Base-by-base conservation (phyloP, 2,113 vertebrate genomes). In the Heterotis niloticus region DNA sequence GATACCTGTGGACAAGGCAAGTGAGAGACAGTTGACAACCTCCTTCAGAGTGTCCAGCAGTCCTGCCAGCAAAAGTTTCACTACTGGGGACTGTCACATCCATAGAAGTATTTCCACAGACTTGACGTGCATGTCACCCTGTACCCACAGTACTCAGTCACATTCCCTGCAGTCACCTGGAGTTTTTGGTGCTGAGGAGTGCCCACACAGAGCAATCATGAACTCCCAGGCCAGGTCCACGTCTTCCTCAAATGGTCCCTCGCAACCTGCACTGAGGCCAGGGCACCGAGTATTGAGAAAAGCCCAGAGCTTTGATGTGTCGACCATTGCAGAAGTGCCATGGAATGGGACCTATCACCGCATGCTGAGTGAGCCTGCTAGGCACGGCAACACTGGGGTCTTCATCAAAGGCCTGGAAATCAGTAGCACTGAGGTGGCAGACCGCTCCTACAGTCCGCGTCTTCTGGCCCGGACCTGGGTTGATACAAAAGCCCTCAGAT, bases 321-420 rank as follows among this genome's bases (percentile, higher is more conserved):
- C 34, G 34, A 44, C 34, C 34, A 44, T 44, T 44, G 34, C 34
- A 44, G 34, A 44, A 2, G 34, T 87, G 0, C 87, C 91, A 0
- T 84, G 90, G 1, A 85, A 77, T 0, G 86, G 89, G 70, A 81
- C 83, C 11, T 93, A 86, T 71, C 93, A 91, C 85, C 83, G 92
- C 77, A 88, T 90, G 0, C 81, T 90, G 76, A 92, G 89, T 0
- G 93, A 94, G 76, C 91, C 93, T 0, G 85, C 86, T 60, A 83
- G 86, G 10, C 90, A 87, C 0, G 91, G 92, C 84, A 92, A 92
- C 89, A 92, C 90, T 0, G 91, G 94, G 0, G 92, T 94, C 28
- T 92, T 93, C 68, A 94, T 94, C 78, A 91, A 89, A 86, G 94
- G 92, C 20, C 89, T 94, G 81, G 92, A 93, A 88, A 88, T 93